Conservation (phyloP, 2,797 vertebrate genomes). For the Gouania willdenowi region DNA sequence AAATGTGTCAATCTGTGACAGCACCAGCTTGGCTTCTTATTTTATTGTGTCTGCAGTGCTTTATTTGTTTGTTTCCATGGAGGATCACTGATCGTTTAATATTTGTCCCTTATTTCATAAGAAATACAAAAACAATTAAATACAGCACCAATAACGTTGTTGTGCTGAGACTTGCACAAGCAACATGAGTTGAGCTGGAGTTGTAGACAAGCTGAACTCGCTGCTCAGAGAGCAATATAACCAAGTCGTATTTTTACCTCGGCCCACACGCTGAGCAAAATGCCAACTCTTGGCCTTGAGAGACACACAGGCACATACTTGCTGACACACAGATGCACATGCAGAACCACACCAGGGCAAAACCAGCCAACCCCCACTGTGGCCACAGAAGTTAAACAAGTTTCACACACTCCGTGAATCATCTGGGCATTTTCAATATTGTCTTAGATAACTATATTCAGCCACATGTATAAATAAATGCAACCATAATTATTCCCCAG, state of each 20-base stretch:
- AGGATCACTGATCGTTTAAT: not conserved
- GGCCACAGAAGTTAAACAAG: constrained; percentile 73
- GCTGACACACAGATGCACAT: constrained; percentile 34
- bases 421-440: constrained; percentile 67
- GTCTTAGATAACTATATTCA: constrained; percentile 71
- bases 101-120: not conserved
- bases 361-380: constrained; percentile 48
- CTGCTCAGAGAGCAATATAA: constrained; percentile 47
- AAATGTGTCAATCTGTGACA: too few species aligned
- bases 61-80: not conserved
- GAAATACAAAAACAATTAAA: not conserved
- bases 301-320: constrained; percentile 24
- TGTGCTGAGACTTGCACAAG: not conserved
- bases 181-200: constrained; percentile 11
- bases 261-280: constrained; percentile 65
- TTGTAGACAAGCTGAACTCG: constrained; percentile 64
- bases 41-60: constrained; percentile 6
- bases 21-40: constrained; percentile 7
- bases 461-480: constrained; percentile 64
- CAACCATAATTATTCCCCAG: constrained; percentile 61
- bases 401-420: constrained; percentile 71
- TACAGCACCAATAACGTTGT: not conserved
- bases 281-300: constrained; percentile 70
- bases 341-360: constrained; percentile 61
- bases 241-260: constrained; percentile 68